phyloP scores from a whole-genome alignment of 2,797 vertebrate species.

The Phataginus tricuspis region DNA sequence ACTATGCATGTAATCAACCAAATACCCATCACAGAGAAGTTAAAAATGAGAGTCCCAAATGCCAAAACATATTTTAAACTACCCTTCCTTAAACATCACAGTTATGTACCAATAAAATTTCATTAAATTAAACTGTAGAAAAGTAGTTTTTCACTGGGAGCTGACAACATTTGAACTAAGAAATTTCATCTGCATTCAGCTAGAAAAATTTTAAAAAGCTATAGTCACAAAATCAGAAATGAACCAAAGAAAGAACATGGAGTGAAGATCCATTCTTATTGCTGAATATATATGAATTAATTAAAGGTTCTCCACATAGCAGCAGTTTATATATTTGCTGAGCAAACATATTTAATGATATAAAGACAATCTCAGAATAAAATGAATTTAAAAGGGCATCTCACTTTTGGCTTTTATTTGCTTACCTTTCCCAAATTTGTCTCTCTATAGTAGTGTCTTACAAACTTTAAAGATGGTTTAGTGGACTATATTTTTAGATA shows the following conservation, averaged over 20 bases:
- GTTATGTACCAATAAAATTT: neutral
- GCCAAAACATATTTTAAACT: constrained; percentile 22
- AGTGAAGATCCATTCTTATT: neutral
- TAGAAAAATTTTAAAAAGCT: constrained; percentile 16
- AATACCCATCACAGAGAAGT: constrained; percentile 1
- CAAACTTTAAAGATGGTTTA: neutral
- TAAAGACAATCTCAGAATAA: constrained; percentile 9
- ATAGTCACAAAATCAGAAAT: neutral
- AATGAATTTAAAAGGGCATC: neutral
- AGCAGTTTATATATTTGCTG: neutral
- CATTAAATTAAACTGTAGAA: neutral
- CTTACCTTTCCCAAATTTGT: neutral
- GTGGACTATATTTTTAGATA: neutral
- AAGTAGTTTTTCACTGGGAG: neutral
- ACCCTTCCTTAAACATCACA: neutral
- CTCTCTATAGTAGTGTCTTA: neutral
- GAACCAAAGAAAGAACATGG: neutral
- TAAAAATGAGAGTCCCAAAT: neutral
- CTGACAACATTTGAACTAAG: constrained; percentile 7
- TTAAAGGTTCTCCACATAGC: neutral
- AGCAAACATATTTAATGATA: neutral
- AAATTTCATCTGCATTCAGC: constrained; percentile 7
- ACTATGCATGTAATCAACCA: neutral
- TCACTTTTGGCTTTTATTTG: neutral
- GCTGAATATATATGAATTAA: neutral